phyloP scores from a whole-genome alignment of 2,113 vertebrate genomes.

The Nannobrachium achirus region DNA sequence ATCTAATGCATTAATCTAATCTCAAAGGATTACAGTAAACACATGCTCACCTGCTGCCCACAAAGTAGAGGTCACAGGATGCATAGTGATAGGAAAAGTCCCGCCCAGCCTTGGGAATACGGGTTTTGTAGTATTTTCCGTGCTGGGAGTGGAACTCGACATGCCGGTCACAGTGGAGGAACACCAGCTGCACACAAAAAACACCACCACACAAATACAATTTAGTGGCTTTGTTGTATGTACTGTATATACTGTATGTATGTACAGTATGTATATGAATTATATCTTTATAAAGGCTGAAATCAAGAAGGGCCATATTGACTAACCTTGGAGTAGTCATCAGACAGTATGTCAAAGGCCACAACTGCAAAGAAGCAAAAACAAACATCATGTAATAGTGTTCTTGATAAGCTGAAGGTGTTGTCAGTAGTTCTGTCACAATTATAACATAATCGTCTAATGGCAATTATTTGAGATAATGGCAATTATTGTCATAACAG shows the following conservation, averaged over 20 bases:
- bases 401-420: not conserved
- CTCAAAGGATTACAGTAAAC: not conserved
- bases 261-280: not conserved
- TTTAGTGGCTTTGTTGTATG: too few relatives aligned
- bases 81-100: slow-evolving; percentile 96
- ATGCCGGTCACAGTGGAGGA: slow-evolving; percentile 88
- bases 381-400: slow-evolving; percentile 16
- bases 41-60: slow-evolving; percentile 88
- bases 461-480: not conserved
- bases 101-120: slow-evolving; percentile 96
- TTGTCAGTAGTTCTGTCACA: not conserved
- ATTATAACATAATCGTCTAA: slow-evolving; percentile 10
- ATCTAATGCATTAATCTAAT: too few relatives aligned
- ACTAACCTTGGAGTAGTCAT: slow-evolving; percentile 98
- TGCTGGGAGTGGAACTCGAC: slow-evolving; percentile 97
- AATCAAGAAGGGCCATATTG: not conserved
- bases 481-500: not conserved
- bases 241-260: not conserved
- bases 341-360: slow-evolving; percentile 95
- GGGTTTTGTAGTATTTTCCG: slow-evolving; percentile 93
- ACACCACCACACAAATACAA: not conserved
- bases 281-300: too few relatives aligned
- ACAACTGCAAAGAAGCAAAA: slow-evolving; percentile 83
- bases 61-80: slow-evolving; percentile 96
- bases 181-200: slow-evolving; percentile 84